Evolutionary conservation across 2,888 invertebrate genomes (phyloP).

Genomic region (Cantharis nigra): DNA sequence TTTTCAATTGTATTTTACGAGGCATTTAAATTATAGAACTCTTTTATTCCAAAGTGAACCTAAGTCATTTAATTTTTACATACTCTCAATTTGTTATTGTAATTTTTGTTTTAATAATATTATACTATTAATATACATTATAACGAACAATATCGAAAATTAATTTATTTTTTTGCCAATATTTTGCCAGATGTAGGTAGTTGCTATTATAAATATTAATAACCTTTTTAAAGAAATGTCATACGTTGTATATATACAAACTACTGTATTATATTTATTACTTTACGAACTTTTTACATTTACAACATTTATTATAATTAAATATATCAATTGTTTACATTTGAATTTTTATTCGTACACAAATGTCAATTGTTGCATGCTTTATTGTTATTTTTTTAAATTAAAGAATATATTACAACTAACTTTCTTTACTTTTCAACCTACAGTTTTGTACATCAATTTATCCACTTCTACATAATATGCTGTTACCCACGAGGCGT

Average conservation of each 20-base stretch:
- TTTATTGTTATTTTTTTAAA: constrained; percentile 40
- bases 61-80: constrained; percentile 36
- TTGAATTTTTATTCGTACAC: constrained; percentile 38
- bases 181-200: constrained; percentile 15
- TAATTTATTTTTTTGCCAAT: constrained; percentile 5
- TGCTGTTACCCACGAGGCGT: too few relatives aligned
- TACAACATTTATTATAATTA: constrained; percentile 26
- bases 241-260: constrained; percentile 33
- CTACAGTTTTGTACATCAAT: background rate
- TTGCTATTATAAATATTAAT: constrained; percentile 11
- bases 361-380: constrained; percentile 44
- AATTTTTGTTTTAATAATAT: background rate
- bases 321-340: constrained; percentile 31
- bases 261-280: constrained; percentile 35
- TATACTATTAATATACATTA: background rate
- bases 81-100: background rate
- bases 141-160: constrained; percentile 30
- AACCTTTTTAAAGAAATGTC: constrained; percentile 18
- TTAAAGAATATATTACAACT: constrained; percentile 33
- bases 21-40: constrained; percentile 31
- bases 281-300: constrained; percentile 36
- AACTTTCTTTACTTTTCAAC: background rate
- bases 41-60: constrained; percentile 41
- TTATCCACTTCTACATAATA: background rate
- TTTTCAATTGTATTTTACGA: background rate